Base-by-base conservation (phyloP, 2,113 vertebrate species). In the Zosterops japonicus region DNA sequence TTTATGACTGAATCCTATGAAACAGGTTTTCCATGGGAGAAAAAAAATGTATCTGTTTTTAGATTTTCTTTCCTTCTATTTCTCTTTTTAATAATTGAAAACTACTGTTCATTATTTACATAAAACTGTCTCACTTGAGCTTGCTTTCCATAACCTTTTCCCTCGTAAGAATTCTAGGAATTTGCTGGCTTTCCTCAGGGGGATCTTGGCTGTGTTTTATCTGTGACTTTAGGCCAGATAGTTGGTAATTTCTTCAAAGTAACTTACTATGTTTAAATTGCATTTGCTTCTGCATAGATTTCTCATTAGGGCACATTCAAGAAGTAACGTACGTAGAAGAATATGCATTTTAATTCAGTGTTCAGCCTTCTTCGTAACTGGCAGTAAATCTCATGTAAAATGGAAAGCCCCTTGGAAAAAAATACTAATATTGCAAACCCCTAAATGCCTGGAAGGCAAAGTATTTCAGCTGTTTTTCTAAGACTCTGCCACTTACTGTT, bases 141-240 rank as follows among this genome's bases (percentile, higher is more conserved):
- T 95, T 97, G 96, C 95, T 97, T 98, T 97, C 97, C 83, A 31
- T 98, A 98, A 98, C 98, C 98, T 98, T 98, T 98, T 96, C 97
- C 98, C 97, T 97, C 9, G 0, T 81, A 98, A 96, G 97, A 98
- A 98, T 98, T 98, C 97, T 95, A 98, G 94, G 98, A 98, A 98
- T 98, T 98, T 96, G 85, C 64, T 97, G 92, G 94, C 97, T 97
- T 97, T 97, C 97, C 98, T 97, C 95, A 87, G 80, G 96, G 97
- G 95, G 42, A 96, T 96, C 92, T 91, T 93, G 93, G 97, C 94
- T 60, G 39, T 96, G 95, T 96, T 97, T 97, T 97, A 97, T 97
- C 97, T 97, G 96, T 97, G 97, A 97, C 97, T 97, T 96, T 76
- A 92, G 81, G 96, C 95, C 88, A 83, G 61, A 95, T 82, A 91